Conservation (phyloP, 2,888 invertebrate species). For the Cheilosia scutellata region DNA sequence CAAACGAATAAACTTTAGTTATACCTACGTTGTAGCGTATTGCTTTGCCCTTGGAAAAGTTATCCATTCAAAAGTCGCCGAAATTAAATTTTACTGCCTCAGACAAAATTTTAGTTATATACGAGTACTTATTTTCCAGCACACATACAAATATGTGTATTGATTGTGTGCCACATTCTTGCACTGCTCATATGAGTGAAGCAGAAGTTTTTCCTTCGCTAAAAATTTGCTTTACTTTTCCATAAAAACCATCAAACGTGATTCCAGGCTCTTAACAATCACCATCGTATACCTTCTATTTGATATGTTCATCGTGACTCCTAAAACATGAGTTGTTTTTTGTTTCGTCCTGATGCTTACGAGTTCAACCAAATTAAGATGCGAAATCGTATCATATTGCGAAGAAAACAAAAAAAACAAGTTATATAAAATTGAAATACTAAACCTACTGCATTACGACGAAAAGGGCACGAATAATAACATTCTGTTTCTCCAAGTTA, state of each 20-base stretch:
- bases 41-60: slow-evolving; percentile 33
- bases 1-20: slow-evolving; percentile 39
- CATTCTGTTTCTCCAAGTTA: slow-evolving; percentile 23
- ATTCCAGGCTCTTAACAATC: slow-evolving; percentile 61
- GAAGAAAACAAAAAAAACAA: slow-evolving; percentile 13
- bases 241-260: slow-evolving; percentile 69
- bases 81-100: slow-evolving; percentile 70
- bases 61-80: slow-evolving; percentile 35
- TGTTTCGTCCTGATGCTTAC: not conserved
- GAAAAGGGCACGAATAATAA: slow-evolving; percentile 19
- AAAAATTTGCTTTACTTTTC: slow-evolving; percentile 64
- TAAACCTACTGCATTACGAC: slow-evolving; percentile 29
- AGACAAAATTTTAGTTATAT: slow-evolving; percentile 31
- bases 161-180: slow-evolving; percentile 20
- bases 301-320: slow-evolving; percentile 6
- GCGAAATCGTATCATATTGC: slow-evolving; percentile 61
- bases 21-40: slow-evolving; percentile 6
- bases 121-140: slow-evolving; percentile 13
- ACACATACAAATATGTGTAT: not conserved
- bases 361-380: slow-evolving; percentile 52
- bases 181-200: slow-evolving; percentile 10
- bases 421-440: slow-evolving; percentile 61
- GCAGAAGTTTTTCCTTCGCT: slow-evolving; percentile 4
- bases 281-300: not conserved
- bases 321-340: slow-evolving; percentile 34